Percentiles rank a stretch among this genome's conserved stretches.
Evolutionary conservation across 2,888 invertebrate genomes (phyloP).

Genomic region (Drosophila eohydei): DNA sequence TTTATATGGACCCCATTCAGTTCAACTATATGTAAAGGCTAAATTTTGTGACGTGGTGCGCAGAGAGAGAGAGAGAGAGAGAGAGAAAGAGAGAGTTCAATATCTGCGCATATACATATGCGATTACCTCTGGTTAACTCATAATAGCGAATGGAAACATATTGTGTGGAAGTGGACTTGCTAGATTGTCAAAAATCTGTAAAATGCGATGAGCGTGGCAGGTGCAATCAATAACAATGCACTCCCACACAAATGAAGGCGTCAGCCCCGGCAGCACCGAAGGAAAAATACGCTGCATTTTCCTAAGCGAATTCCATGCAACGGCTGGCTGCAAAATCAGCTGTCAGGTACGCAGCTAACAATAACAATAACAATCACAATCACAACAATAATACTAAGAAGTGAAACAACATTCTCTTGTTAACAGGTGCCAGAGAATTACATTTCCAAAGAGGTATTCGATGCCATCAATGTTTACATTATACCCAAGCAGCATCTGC

Average conservation of each 20-base stretch:
- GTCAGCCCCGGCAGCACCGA: conserved; percentile 87
- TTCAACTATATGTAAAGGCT: not conserved
- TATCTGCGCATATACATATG: conserved; percentile 8
- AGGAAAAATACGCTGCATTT: conserved; percentile 92
- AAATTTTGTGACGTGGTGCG: conserved; percentile 36
- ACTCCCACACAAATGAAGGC: conserved; percentile 57
- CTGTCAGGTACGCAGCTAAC: conserved; percentile 87
- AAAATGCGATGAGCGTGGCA: conserved; percentile 34
- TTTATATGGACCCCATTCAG: too few relatives aligned
- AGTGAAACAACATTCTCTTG: not conserved
- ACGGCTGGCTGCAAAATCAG: conserved; percentile 93
- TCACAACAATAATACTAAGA: not conserved
- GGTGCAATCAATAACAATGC: conserved; percentile 48
- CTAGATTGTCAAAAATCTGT: not conserved
- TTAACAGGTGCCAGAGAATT: conserved; percentile 93
- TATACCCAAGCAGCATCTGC: conserved; percentile 96
- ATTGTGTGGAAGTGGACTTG: conserved; percentile 9
- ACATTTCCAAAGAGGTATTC: conserved; percentile 96
- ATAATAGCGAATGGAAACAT: conserved; percentile 22
- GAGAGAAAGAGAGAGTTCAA: conserved; percentile 4
- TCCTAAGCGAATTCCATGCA: conserved; percentile 91
- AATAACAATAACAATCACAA: not conserved
- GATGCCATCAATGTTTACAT: conserved; percentile 97
- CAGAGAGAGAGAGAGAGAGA: conserved; percentile 10
- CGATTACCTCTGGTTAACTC: conserved; percentile 3